Percentiles rank a stretch among this genome's conserved stretches.
Evolutionary conservation across 1,140 invertebrate genomes (phyloP).

Genomic region (Heliconius congener): DNA sequence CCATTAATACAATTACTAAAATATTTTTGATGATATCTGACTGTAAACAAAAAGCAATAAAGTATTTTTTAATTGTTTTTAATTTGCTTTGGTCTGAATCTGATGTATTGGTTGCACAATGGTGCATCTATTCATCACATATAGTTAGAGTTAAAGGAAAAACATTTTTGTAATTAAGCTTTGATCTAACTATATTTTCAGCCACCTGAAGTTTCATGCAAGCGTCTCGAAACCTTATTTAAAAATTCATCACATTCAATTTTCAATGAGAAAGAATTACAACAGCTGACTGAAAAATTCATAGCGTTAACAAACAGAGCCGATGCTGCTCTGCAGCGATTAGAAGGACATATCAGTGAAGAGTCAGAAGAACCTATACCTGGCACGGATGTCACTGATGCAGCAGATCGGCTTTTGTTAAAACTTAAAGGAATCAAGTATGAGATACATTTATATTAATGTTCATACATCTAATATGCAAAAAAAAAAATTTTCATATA

Average conservation of each 20-base stretch:
- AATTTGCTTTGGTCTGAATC: too few relatives aligned
- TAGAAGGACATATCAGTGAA: constrained; percentile 55
- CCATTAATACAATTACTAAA: too few relatives aligned
- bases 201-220: constrained; percentile 59
- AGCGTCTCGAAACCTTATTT: constrained; percentile 62
- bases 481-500: too few relatives aligned
- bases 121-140: too few relatives aligned
- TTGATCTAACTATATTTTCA: constrained; percentile 40
- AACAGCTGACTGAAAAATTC: constrained; percentile 74
- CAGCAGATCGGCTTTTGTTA: constrained; percentile 58
- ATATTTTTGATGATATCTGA: too few relatives aligned
- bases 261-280: constrained; percentile 67
- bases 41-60: too few relatives aligned
- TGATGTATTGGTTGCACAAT: too few relatives aligned
- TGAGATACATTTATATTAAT: constrained; percentile 19
- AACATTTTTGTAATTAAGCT: too few relatives aligned
- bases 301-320: constrained; percentile 71
- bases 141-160: too few relatives aligned
- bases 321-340: constrained; percentile 63
- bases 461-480: too few relatives aligned
- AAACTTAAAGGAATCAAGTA: constrained; percentile 71
- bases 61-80: too few relatives aligned
- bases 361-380: constrained; percentile 47
- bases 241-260: constrained; percentile 58
- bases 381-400: constrained; percentile 58